phyloP scores from a whole-genome alignment of 1,140 invertebrate species.

The Brachionus calyciflorus region DNA sequence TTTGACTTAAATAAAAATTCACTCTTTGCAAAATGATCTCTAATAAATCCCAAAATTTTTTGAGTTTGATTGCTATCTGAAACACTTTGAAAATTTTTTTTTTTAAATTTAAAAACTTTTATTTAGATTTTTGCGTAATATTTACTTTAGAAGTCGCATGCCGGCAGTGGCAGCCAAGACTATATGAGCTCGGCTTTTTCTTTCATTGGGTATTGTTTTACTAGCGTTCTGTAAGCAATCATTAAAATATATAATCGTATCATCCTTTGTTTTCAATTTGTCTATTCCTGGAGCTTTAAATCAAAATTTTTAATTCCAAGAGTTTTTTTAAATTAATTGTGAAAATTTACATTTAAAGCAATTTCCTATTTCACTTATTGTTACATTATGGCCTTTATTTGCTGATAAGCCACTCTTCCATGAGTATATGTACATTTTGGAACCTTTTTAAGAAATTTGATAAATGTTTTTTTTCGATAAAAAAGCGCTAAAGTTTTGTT shows the following conservation, averaged over 20 bases:
- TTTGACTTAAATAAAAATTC: background rate
- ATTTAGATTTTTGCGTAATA: background rate
- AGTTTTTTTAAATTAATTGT: background rate
- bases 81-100: background rate
- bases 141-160: constrained; percentile 44
- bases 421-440: constrained; percentile 28
- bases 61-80: background rate
- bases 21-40: background rate
- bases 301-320: background rate
- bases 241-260: constrained; percentile 30
- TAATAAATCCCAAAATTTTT: background rate
- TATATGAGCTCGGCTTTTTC: background rate
- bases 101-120: background rate
- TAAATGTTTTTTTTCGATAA: too few relatives aligned
- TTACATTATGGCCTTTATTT: constrained; percentile 2
- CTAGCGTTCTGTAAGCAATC: constrained; percentile 23
- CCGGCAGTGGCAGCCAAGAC: constrained; percentile 39
- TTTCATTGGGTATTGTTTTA: constrained; percentile 21
- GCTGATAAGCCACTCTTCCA: constrained; percentile 22
- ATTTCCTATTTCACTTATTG: background rate
- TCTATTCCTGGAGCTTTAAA: constrained; percentile 17
- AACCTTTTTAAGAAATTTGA: too few relatives aligned
- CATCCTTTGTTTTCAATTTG: background rate
- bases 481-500: too few relatives aligned
- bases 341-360: constrained; percentile 9